Conservation (phyloP, 2,888 invertebrate species). For the Atethmia centrago region DNA sequence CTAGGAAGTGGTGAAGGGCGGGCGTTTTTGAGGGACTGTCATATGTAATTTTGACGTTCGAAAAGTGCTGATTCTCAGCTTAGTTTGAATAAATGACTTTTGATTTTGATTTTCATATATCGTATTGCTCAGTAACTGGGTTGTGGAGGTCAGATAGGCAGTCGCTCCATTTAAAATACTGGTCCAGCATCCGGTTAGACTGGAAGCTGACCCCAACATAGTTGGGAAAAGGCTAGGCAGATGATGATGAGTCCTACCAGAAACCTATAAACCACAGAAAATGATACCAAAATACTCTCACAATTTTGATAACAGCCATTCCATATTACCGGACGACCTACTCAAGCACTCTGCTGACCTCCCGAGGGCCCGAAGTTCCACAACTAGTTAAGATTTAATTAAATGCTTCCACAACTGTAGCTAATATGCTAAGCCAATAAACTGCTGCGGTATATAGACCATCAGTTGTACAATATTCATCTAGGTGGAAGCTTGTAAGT, state of each 20-base stretch:
- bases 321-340: conserved; percentile 30
- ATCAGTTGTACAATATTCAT: conserved; percentile 40
- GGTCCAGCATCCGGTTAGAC: too few species aligned
- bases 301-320: conserved; percentile 39
- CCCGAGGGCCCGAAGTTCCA: conserved; percentile 55
- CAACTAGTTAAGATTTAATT: conserved; percentile 68
- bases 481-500: conserved; percentile 10
- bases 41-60: too few species aligned
- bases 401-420: conserved; percentile 64
- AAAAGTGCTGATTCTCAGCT: too few species aligned
- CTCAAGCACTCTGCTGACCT: conserved; percentile 43
- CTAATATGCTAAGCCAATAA: conserved; percentile 65
- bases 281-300: background rate
- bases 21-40: too few species aligned
- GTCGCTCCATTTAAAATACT: too few species aligned
- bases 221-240: too few species aligned
- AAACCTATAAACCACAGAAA: background rate
- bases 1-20: too few species aligned
- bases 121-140: too few species aligned
- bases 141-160: too few species aligned
- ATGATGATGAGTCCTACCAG: background rate
- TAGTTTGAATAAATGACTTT: too few species aligned
- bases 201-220: background rate
- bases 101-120: too few species aligned
- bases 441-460: conserved; percentile 43